These are phyloP conservation scores for Catostylus mosaicus DNA, from an alignment of 30 jellyfish, hydroid and myxozoan genomes.

Conservation along the genomic window DNA sequence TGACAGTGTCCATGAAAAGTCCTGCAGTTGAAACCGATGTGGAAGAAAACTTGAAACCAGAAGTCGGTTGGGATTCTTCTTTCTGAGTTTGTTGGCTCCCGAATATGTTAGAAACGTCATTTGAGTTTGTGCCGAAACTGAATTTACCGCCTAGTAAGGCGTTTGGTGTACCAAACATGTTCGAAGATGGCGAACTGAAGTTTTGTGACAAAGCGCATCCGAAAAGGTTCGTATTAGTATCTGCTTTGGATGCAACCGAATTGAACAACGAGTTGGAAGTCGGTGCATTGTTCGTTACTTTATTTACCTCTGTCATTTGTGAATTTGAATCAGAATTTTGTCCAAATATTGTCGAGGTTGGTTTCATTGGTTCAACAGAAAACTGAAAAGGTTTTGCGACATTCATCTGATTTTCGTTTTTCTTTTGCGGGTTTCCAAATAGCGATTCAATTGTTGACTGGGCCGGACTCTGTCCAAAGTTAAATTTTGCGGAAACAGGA, in stretches of 20 bases:
- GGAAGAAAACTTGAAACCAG: conserved; percentile 26
- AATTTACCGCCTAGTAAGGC: conserved; percentile 4
- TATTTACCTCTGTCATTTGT: background rate
- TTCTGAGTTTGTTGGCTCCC: conserved; percentile 26
- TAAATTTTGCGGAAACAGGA: background rate
- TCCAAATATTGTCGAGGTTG: background rate
- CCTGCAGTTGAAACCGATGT: conserved; percentile 12
- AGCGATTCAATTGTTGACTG: conserved; percentile 7
- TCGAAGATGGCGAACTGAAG: background rate
- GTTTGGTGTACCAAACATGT: background rate
- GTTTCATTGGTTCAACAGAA: conserved; percentile 1
- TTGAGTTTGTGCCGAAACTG: conserved; percentile 2
- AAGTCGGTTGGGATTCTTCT: background rate
- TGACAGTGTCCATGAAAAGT: conserved; percentile 17
- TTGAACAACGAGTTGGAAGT: background rate
- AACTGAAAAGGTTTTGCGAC: conserved; percentile 1
- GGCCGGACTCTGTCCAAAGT: conserved; percentile 19
- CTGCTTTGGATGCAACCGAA: conserved; percentile 1
- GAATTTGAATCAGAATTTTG: conserved; percentile 17
- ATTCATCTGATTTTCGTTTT: background rate
- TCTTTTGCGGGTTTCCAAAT: background rate
- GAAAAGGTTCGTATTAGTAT: background rate
- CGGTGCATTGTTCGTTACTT: too few relatives aligned
- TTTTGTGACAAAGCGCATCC: conserved; percentile 10
- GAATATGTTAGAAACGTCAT: background rate